A percentile compares a stretch with the other conserved stretches of the same genome.
Conservation (phyloP, 2,113 vertebrate species). For the Acinonyx jubatus region DNA sequence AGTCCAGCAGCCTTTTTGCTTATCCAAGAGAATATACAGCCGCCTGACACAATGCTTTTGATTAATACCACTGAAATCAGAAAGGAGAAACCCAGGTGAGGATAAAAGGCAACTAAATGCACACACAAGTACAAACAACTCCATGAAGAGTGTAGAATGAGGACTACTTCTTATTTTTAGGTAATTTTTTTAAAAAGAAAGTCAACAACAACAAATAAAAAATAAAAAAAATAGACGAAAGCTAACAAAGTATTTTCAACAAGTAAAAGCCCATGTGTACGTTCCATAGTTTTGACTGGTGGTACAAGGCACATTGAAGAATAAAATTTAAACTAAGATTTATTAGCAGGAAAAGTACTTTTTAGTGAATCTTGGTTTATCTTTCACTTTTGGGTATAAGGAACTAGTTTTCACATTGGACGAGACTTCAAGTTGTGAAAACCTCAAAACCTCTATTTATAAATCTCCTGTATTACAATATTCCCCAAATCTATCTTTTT, state of each 20-base stretch:
- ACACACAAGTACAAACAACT: neutral
- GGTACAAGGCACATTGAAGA: neutral
- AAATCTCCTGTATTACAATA: neutral
- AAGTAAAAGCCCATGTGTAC: neutral
- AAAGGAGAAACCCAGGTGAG: constrained; percentile 38
- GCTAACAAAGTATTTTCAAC: neutral
- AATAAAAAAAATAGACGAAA: neutral
- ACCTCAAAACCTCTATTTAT: neutral
- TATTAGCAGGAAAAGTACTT: neutral
- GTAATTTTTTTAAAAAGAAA: constrained; percentile 11
- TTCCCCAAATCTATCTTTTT: neutral
- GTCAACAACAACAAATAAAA: neutral
- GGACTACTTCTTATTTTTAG: neutral
- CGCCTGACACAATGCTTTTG: constrained; percentile 45
- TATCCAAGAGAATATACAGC: neutral
- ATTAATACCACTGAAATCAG: constrained; percentile 64
- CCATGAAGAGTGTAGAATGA: neutral
- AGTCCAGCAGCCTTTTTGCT: constrained; percentile 10
- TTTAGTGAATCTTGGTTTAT: neutral
- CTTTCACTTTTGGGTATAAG: neutral
- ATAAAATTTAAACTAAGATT: neutral
- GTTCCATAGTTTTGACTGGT: neutral
- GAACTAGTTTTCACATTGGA: neutral
- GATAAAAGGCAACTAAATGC: constrained; percentile 21
- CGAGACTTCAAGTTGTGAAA: neutral